Conservation (phyloP, 2,113 vertebrate species). For the Eidolon helvum region DNA sequence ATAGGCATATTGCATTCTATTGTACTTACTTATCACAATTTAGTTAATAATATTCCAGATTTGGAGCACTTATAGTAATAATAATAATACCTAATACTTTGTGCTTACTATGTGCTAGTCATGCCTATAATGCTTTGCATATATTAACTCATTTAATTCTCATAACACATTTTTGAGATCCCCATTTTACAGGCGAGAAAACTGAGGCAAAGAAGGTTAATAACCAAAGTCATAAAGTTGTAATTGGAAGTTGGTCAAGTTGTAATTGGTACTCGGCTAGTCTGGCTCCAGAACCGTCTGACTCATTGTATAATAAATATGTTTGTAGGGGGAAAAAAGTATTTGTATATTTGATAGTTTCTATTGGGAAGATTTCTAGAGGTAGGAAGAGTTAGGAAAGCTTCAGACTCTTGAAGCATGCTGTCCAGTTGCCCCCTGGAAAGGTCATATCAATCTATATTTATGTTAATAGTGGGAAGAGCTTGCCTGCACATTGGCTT, state of each 20-base stretch:
- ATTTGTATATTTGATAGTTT: conserved; percentile 26
- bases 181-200: neutral
- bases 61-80: neutral
- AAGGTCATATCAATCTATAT: neutral
- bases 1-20: neutral
- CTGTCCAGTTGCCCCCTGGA: neutral
- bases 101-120: neutral
- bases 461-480: neutral
- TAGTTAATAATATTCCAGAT: conserved; percentile 1
- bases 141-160: neutral
- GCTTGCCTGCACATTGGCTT: neutral
- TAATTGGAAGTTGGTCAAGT: neutral
- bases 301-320: neutral
- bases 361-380: neutral
- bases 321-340: neutral
- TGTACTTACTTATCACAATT: neutral
- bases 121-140: neutral
- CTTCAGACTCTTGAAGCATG: neutral
- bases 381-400: neutral
- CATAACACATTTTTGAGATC: neutral
- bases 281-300: neutral
- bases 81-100: neutral
- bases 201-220: neutral
- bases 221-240: neutral
- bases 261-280: neutral